Base-by-base conservation (phyloP, 2,113 vertebrate genomes). In the Oceanites oceanicus region DNA sequence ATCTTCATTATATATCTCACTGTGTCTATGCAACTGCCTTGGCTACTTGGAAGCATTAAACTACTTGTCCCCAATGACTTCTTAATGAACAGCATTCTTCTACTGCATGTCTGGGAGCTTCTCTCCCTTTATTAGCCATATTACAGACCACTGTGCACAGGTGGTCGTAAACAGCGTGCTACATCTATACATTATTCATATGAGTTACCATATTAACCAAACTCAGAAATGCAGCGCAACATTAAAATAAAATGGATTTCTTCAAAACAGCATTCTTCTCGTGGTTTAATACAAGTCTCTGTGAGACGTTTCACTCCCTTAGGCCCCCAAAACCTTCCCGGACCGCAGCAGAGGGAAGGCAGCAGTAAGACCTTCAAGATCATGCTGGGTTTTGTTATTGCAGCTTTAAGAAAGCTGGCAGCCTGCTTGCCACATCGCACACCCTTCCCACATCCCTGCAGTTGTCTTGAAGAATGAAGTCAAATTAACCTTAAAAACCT, bases 401-500 rank as follows among this genome's bases (percentile, higher is more conserved):
- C 82, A 95, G 93, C 88, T 85, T 96, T 90, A 93, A 95, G 82
- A 90, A 93, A 96, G 77, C 90, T 93, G 94, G 84, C 96, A 97
- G 93, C 87, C 93, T 82, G 74, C 70, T 90, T 91, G 73, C 90
- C 94, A 91, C 93, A 95, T 94, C 94, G 94, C 95, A 97, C 93
- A 95, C 90, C 90, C 96, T 97, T 97, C 95, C 92, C 95, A 94
- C 85, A 92, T 88, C 78, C 75, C 93, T 95, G 93, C 95, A 97
- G 93, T 87, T 97, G 87, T 93, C 96, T 93, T 93, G 70, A 93
- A 95, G 75, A 97, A 38, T 56, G 77, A 95, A 96, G 92, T 86
- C 93, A 96, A 97, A 96, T 94, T 91, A 96, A 96, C 96, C 95
- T 96, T 90, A 96, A 93, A 96, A 97, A 95, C 85, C 85, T 93